Percentiles rank a stretch among this genome's conserved stretches.
Conservation (phyloP, 2,797 vertebrate species). For the Urocyon cinereoargenteus region DNA sequence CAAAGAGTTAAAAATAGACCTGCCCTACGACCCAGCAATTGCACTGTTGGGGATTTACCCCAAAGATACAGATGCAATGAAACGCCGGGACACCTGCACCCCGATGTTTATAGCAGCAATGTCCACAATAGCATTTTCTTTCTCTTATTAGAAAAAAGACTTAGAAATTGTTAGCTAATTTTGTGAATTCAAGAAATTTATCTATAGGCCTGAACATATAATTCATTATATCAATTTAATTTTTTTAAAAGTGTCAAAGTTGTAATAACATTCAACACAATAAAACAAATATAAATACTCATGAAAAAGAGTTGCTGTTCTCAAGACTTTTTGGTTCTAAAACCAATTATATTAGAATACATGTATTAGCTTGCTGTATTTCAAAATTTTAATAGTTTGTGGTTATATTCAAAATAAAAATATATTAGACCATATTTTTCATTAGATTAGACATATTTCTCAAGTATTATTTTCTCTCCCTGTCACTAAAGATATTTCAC, state of each 20-base stretch:
- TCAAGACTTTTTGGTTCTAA: conserved; percentile 28
- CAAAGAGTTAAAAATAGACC: no score
- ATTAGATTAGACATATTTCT: background rate
- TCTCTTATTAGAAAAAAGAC: background rate
- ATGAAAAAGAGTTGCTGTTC: background rate
- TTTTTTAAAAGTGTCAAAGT: background rate
- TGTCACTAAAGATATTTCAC: background rate
- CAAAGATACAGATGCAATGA: no score
- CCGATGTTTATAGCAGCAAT: no score
- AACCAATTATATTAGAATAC: background rate
- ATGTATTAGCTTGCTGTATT: background rate
- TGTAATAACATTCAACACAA: background rate
- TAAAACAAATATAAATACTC: background rate
- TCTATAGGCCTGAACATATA: background rate
- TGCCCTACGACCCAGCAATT: no score
- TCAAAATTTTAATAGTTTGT: background rate
- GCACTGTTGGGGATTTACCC: no score
- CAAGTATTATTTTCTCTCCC: background rate
- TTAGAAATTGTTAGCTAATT: background rate
- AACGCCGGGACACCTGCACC: no score
- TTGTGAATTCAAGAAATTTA: background rate
- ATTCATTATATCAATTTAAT: background rate
- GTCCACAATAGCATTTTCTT: background rate
- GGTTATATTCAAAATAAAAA: background rate
- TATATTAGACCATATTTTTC: background rate